Percentiles rank a stretch among this genome's conserved stretches.
Evolutionary conservation across 2,888 invertebrate species (phyloP).

Genomic region (Caenorhabditis sp.): DNA sequence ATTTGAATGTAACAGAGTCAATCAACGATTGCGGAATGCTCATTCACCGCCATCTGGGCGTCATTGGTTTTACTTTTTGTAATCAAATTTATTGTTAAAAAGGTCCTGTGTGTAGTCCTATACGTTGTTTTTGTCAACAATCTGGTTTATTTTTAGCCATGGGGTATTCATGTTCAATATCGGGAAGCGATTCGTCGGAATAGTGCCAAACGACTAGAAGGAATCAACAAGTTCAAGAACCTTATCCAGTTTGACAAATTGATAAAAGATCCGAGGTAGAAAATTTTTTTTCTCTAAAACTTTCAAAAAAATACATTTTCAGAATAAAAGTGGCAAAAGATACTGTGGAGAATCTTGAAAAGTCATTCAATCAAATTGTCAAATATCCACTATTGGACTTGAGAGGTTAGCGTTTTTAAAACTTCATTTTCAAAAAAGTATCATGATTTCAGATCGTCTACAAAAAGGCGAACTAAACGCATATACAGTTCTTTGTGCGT

Average conservation of each 20-base stretch:
- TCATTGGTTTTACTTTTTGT: constrained; percentile 16
- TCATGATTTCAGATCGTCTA: constrained; percentile 54
- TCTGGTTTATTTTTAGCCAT: constrained; percentile 33
- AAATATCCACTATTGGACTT: not conserved
- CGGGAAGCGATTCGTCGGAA: constrained; percentile 32
- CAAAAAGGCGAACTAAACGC: constrained; percentile 60
- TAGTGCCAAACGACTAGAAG: constrained; percentile 17
- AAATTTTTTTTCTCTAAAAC: not conserved
- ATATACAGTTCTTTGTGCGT: constrained; percentile 59
- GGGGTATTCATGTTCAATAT: constrained; percentile 31
- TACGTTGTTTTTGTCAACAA: not conserved
- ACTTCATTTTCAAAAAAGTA: not conserved
- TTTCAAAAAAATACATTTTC: not conserved
- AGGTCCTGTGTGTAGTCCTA: constrained; percentile 16
- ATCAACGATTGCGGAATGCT: constrained; percentile 1
- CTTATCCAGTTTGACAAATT: not conserved
- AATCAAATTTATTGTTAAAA: constrained; percentile 28
- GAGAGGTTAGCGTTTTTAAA: not conserved
- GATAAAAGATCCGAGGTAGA: not conserved
- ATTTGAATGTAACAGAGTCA: not conserved
- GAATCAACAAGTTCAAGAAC: constrained; percentile 26
- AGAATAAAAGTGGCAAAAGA: constrained; percentile 2
- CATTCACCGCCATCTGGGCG: constrained; percentile 26
- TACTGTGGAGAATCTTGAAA: not conserved
- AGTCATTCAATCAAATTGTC: not conserved